Evolutionary conservation across 2,888 invertebrate species (phyloP), one percentile per base, ranked within the genome.

Genomic region (Chaetogeoica ovagalla): DNA sequence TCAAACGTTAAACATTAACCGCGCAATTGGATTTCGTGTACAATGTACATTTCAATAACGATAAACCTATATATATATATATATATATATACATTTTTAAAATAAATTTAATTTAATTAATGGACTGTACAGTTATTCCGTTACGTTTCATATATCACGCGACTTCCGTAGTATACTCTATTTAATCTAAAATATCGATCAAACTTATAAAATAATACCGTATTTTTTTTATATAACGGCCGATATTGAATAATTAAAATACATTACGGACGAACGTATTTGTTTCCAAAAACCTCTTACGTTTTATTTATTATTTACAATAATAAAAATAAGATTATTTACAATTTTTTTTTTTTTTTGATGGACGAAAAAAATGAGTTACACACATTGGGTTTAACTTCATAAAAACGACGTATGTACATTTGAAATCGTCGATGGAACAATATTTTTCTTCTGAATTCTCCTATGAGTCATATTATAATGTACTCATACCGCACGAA

Each of bases 401-500:
- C 55, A 1, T 11, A n/a, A 7, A 37, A n/a, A n/a, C n/a, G n/a
- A 30, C 30, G 30, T 30, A 30, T 43, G 3, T n/a, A n/a, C 8
- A 43, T 43, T 7, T 11, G 39, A 65, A 65, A 65, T 65, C 4
- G 37, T 17, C 11, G 39, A 8, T 4, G 57, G n/a, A 71, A 13
- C 37, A 21, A 15, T 43, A 17, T n/a, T 55, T 48, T 48, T 30
- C 30, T 69, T 55, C 19, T n/a, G 17, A 37, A 21, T 43, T 21
- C 15, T 71, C 39, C 19, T 71, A 39, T 71, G 59, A 71, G 71
- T 71, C 71, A 59, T 43, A 43, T 48, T 13, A 48, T 11, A 13
- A 19, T 63, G n/a, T 48, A 48, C n/a, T 37, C 15, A 62, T 37
- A 48, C 13, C 8, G 66, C 37, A 30, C 48, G 15, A 19, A 62